These are phyloP conservation scores for Torymus tubicola DNA, from an alignment of 2,888 invertebrate genomes.

Conservation along the genomic window DNA sequence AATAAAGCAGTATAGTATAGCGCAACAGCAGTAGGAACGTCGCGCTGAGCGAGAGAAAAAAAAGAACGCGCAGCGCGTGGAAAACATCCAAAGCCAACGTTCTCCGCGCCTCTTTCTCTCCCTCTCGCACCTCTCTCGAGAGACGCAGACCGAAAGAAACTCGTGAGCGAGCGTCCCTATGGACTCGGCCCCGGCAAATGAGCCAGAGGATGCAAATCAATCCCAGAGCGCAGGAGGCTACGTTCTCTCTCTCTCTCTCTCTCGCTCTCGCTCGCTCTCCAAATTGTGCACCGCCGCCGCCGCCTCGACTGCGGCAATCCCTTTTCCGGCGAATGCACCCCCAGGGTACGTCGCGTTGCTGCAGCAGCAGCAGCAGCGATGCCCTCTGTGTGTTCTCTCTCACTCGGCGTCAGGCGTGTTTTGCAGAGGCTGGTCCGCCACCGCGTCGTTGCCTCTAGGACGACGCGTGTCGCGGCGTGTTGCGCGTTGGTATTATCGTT, in stretches of 20 bases:
- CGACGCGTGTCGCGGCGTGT: slow-evolving; percentile 2
- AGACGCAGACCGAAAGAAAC: neutral
- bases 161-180: slow-evolving; percentile 60
- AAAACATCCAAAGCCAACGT: slow-evolving; percentile 3
- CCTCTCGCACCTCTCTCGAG: neutral
- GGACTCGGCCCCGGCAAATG: slow-evolving; percentile 72
- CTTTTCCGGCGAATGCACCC: slow-evolving; percentile 68
- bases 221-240: slow-evolving; percentile 60
- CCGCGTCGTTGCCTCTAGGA: neutral
- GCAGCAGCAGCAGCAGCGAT: no score
- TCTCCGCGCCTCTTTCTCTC: no score
- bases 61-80: neutral
- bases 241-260: slow-evolving; percentile 57
- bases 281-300: slow-evolving; percentile 68
- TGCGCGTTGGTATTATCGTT: slow-evolving; percentile 38
- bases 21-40: neutral
- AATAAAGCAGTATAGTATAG: no score
- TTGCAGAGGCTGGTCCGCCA: neutral
- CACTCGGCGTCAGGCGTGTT: slow-evolving; percentile 12
- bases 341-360: slow-evolving; percentile 57
- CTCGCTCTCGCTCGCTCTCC: slow-evolving; percentile 67
- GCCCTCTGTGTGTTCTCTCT: slow-evolving; percentile 15
- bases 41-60: neutral
- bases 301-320: slow-evolving; percentile 68
- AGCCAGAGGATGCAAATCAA: slow-evolving; percentile 75